Conservation (phyloP, 2,797 vertebrate genomes). For the Scyliorhinus canicula region DNA sequence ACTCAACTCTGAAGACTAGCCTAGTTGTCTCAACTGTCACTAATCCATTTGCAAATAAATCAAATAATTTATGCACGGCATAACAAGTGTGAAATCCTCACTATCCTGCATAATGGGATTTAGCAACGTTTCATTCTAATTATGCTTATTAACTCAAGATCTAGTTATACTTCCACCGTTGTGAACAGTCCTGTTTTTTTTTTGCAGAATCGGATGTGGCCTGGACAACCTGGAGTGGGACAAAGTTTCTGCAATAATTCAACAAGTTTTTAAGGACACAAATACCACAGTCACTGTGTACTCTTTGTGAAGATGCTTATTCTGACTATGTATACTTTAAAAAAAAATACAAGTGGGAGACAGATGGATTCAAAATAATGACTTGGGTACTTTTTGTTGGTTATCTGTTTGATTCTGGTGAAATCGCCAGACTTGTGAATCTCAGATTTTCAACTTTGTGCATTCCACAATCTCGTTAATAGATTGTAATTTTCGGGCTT, state of each 20-base stretch:
- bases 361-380: background rate
- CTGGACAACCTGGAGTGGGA: conserved; percentile 76
- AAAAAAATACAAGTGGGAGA: background rate
- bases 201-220: conserved; percentile 83
- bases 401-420: background rate
- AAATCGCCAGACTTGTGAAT: background rate
- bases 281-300: conserved; percentile 80
- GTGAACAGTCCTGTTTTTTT: background rate
- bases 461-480: background rate
- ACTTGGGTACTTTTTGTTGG: background rate
- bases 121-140: background rate
- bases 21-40: background rate
- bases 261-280: conserved; percentile 71
- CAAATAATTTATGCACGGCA: background rate
- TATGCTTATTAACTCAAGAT: background rate
- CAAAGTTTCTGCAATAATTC: conserved; percentile 71
- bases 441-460: background rate
- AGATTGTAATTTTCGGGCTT: background rate
- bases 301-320: conserved; percentile 56
- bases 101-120: background rate
- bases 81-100: background rate
- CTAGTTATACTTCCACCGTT: background rate
- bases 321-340: background rate
- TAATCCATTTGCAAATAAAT: background rate
- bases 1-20: background rate